These are phyloP conservation scores for Lepidocolaptes lacrymiger DNA, from an alignment of 2,797 vertebrate species.

Conservation along the genomic window DNA sequence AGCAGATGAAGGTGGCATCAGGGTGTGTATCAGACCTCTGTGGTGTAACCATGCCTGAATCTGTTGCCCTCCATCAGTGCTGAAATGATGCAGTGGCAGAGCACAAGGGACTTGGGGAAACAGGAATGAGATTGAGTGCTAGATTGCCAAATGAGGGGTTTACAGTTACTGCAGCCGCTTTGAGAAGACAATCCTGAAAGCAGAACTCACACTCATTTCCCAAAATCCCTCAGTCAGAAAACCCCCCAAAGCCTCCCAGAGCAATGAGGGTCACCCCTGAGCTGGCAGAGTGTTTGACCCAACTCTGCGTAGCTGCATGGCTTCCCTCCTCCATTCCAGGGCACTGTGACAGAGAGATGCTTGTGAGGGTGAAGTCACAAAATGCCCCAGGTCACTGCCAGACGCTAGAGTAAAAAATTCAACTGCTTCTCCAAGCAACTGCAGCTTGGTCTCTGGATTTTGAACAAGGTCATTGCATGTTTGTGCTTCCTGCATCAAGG, in stretches of 20 bases:
- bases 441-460: neutral
- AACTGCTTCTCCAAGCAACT: neutral
- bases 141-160: neutral
- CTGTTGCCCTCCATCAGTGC: neutral
- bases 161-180: neutral
- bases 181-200: neutral
- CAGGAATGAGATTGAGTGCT: neutral
- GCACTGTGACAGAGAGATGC: rapidly evolving
- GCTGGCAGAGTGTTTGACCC: neutral
- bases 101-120: neutral
- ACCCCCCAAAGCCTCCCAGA: neutral
- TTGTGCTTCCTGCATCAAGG: neutral
- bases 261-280: neutral
- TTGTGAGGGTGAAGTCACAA: rapidly evolving
- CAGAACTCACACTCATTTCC: neutral
- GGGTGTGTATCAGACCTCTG: neutral
- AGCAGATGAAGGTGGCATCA: neutral
- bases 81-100: neutral
- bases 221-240: neutral
- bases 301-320: neutral
- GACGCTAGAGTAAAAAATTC: neutral
- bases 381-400: neutral
- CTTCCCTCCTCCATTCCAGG: neutral
- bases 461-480: neutral
- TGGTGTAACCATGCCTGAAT: neutral